Conservation (phyloP, 2,113 vertebrate species). For the Tupaia chinensis region DNA sequence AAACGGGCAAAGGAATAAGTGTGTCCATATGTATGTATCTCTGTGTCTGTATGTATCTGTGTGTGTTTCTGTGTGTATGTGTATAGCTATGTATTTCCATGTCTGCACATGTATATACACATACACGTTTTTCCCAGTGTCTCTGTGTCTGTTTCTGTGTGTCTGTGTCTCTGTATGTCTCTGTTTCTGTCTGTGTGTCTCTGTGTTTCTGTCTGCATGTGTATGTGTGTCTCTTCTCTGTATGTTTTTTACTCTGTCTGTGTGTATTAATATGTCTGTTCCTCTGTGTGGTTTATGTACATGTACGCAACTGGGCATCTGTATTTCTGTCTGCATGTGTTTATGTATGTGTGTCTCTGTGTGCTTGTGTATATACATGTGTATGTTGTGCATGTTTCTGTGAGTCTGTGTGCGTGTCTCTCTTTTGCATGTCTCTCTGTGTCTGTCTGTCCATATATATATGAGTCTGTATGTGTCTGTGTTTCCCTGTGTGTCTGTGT, state of each 20-base stretch:
- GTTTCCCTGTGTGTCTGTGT: no score
- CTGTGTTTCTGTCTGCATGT: neutral
- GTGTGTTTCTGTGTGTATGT: neutral
- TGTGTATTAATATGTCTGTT: neutral
- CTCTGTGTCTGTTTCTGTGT: neutral
- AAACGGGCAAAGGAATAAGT: neutral
- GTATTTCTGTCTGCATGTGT: no score
- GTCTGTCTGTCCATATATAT: no score
- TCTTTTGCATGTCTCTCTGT: no score
- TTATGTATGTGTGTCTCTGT: no score
- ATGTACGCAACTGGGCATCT: fast-evolving
- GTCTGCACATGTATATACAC: fast-evolving
- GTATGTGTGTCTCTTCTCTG: neutral
- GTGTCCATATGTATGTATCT: neutral
- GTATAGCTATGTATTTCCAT: neutral
- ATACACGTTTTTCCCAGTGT: neutral
- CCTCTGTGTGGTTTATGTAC: neutral
- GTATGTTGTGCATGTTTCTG: no score
- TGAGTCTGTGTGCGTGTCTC: no score
- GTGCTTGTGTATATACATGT: no score
- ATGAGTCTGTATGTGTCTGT: no score
- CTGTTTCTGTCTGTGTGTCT: neutral
- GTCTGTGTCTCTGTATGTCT: neutral
- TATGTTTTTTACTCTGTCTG: neutral
- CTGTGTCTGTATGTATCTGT: no score